Evolutionary conservation across 1,140 invertebrate genomes (phyloP).

Genomic region (Battus philenor): DNA sequence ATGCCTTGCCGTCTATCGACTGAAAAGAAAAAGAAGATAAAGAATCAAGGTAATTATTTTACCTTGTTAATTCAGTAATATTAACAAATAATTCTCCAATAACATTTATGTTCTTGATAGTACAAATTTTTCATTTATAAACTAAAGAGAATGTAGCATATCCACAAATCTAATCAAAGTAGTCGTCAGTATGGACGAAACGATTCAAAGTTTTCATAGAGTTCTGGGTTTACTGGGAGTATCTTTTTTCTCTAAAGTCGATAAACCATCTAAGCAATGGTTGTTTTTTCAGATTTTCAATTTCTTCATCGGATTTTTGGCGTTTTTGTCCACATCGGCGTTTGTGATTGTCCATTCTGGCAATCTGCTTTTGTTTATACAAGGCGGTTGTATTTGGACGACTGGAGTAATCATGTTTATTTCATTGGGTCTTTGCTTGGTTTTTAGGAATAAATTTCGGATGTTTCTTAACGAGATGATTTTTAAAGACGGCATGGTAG

Average conservation of each 20-base stretch:
- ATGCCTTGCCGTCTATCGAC: no score
- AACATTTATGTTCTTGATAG: no score
- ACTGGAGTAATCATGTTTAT: slow-evolving; percentile 62
- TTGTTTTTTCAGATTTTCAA: slow-evolving; percentile 46
- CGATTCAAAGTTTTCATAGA: slow-evolving; percentile 37
- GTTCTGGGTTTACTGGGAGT: slow-evolving; percentile 50
- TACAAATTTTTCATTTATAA: slow-evolving; percentile 19
- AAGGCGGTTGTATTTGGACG: slow-evolving; percentile 57
- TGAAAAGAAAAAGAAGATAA: no score
- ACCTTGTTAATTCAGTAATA: no score
- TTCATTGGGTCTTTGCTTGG: slow-evolving; percentile 41
- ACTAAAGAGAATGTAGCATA: slow-evolving; percentile 26
- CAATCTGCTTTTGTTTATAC: slow-evolving; percentile 43
- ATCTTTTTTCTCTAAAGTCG: slow-evolving; percentile 43
- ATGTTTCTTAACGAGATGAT: slow-evolving; percentile 46
- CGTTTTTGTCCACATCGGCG: slow-evolving; percentile 46
- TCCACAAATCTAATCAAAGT: slow-evolving; percentile 28
- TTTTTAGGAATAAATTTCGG: slow-evolving; percentile 45
- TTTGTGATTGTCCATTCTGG: slow-evolving; percentile 39
- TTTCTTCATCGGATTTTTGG: slow-evolving; percentile 37
- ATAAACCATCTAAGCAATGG: slow-evolving; percentile 47
- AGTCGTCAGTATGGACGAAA: slow-evolving; percentile 46
- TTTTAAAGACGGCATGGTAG: slow-evolving; percentile 42
- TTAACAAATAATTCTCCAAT: no score
- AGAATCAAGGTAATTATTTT: no score